phyloP scores from a whole-genome alignment of 2,113 vertebrate species.

The Mola mola region DNA sequence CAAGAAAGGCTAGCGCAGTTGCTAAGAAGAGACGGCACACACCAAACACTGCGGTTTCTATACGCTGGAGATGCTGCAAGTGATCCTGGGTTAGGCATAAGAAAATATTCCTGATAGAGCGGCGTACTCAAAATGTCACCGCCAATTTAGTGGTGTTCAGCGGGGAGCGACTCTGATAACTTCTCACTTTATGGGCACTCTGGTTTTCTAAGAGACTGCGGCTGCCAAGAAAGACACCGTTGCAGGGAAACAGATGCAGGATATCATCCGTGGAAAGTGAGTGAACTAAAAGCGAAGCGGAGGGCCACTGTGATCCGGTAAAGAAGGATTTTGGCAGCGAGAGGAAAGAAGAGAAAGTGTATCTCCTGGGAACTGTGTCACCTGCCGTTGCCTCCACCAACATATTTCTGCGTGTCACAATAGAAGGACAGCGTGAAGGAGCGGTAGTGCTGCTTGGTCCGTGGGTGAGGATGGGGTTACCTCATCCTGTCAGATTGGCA shows the following conservation, averaged over 20 bases:
- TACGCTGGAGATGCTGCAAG: no score
- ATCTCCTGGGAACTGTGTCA: slow-evolving; percentile 55
- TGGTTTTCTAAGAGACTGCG: slow-evolving; percentile 55
- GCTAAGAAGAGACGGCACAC: slow-evolving; percentile 19
- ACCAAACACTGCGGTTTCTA: no score
- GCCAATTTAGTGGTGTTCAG: slow-evolving; percentile 71
- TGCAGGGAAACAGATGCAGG: slow-evolving; percentile 71
- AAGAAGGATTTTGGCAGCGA: slow-evolving; percentile 40
- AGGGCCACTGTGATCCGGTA: slow-evolving; percentile 67
- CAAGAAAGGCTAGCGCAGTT: no score
- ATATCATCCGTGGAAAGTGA: slow-evolving; percentile 68
- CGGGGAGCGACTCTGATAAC: slow-evolving; percentile 71
- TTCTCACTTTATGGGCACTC: slow-evolving; percentile 69
- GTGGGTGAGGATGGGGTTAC: slow-evolving; percentile 33
- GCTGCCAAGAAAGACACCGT: slow-evolving; percentile 67
- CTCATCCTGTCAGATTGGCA: slow-evolving; percentile 40
- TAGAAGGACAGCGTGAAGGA: not conserved
- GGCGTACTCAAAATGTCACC: slow-evolving; percentile 68
- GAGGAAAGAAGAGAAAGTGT: slow-evolving; percentile 43
- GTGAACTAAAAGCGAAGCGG: slow-evolving; percentile 63
- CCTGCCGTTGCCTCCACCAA: slow-evolving; percentile 43
- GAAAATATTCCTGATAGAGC: slow-evolving; percentile 55
- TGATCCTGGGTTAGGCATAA: no score
- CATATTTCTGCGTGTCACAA: slow-evolving; percentile 1
- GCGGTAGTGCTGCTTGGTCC: slow-evolving; percentile 11